Base-by-base conservation (phyloP, 2,888 invertebrate genomes). In the Euproctis similis region DNA sequence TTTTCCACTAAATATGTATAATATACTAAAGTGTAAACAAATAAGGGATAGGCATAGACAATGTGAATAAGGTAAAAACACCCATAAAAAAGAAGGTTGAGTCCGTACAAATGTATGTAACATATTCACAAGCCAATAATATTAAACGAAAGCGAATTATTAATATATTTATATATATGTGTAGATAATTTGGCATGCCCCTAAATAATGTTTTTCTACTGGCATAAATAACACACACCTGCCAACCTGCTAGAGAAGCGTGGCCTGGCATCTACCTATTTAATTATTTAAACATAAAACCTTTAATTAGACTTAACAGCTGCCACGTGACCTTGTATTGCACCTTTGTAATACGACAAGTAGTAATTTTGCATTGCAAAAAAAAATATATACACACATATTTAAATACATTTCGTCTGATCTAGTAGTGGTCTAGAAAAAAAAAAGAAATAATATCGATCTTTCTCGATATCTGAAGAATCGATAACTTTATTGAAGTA, bases 251-350 rank as follows among this genome's bases (percentile, higher is more conserved):
- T 44, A 50, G 47, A 40, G 40, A 51, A 46, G 56, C 58, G 54
- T 57, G 53, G 49, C 48, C 46, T 27, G 41, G 31, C 42, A 14
- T 39, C 61, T 39, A 34, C 60, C 65, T 65, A 74, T 64, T 81
- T 78, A 84, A 84, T 84, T 82, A 82, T 84, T 81, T 78, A 71
- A 74, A 67, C 72, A 75, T 80, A 78, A 81, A 81, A 74, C 76
- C 72, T 80, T 78, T 84, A 84, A 82, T 84, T 82, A 81, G 73
- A 69, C 53, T 30, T 26, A 42, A 36, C 82, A 82, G 71, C 80
- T 84, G 82, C 65, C 64, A 31, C 17, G 31, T 58, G 74, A 60
- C 81, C 81, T 81, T 80, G 82, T 51, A 56, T 39, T 63, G 72
- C 81, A 84, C 81, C 81, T 84, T 82, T 76, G 72, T 75, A 61